Base-by-base conservation (phyloP, 1,140 invertebrate species). In the Aphelenchoides fujianensis region DNA sequence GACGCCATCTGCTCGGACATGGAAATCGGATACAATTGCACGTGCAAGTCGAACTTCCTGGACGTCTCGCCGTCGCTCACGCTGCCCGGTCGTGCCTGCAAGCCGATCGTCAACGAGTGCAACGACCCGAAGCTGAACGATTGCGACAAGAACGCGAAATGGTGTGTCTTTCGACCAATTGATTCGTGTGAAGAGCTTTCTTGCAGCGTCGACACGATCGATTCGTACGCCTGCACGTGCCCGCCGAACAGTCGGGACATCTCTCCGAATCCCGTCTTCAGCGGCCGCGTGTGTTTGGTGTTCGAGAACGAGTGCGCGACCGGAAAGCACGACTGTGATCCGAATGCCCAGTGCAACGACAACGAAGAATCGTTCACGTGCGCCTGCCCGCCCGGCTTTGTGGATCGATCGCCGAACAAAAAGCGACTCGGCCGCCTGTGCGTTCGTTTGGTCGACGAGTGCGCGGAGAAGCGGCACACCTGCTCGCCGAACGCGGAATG, bases 381-480 rank as follows among this genome's bases (percentile, higher is more conserved):
- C 74, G 59, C 78, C 23, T 87, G 86, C 74, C 83, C 85, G 52
- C 71, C 77, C 54, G 86, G 86, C 19, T 87, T 67, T 74, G 75
- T 83, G 31, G 82, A 83, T 67, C 82, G 76, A 52, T 84, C 82
- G 2, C 77, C 81, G 19, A 84, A 84, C 64, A 82, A 79, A 54
- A 32, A 74, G 2, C 35, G 82, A 34, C 77, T 82, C 19, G 82
- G 82, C 62, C 74, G 82, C 30, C 80, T 84, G n/a, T 83, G 82
- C 66, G 83, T 83, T 73, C 28, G 73, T 54, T 36, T 80, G 36
- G 69, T 81, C 16, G 82, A 83, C 67, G 82, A 83, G 72, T 83
- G 82, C 53, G 67, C 68, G 36, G 70, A 68, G 16, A 71, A 66
- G 19, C 57, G 78, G 27, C 80, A 84, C 55, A 83, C 83, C 3